Evolutionary conservation across 2,113 vertebrate genomes (phyloP), one percentile per base, ranked within the genome.

Genomic region (Takifugu flavidus): DNA sequence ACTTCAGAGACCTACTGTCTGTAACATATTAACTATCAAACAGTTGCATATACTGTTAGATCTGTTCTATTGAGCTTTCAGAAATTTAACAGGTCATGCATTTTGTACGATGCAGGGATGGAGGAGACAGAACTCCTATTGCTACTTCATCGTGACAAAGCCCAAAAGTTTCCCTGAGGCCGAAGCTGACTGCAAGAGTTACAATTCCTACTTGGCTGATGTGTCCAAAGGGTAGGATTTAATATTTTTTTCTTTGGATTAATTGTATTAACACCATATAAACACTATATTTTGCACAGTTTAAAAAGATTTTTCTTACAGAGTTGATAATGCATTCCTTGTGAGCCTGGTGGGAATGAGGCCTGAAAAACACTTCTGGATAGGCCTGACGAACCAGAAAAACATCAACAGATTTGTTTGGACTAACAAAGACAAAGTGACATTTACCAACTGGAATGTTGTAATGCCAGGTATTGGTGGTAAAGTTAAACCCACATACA

Each of bases 271-370:
- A 11, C 45, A 47, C 12, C 5, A 34, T 29, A 49, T 26, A 25
- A 29, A 3, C 46, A 15, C 1, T 3, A 26, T 44, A 4, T 29
- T 29, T 29, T 29, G 29, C 29, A 3, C 3, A 14, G 42, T 3
- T 26, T 76, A 0, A 59, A 20, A 56, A 1, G 49, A 7, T 4
- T 43, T 25, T 43, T 63, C 70, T 13, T 29, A 29, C 72, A 98
- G 96, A 65, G 93, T 94, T 51, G 94, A 98, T 55, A 96, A 98
- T 88, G 93, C 96, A 2, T 98, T 94, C 82, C 88, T 98, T 34
- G 92, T 95, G 71, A 98, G 95, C 79, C 67, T 96, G 57, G 78
- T 95, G 77, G 96, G 96, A 14, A 44, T 92, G 55, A 92, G 91
- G 73, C 82, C 92, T 67, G 96, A 98, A 82, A 93, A 77, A 53